Conservation (phyloP, 2,797 vertebrate species). For the Uromys caudimaculatus region DNA sequence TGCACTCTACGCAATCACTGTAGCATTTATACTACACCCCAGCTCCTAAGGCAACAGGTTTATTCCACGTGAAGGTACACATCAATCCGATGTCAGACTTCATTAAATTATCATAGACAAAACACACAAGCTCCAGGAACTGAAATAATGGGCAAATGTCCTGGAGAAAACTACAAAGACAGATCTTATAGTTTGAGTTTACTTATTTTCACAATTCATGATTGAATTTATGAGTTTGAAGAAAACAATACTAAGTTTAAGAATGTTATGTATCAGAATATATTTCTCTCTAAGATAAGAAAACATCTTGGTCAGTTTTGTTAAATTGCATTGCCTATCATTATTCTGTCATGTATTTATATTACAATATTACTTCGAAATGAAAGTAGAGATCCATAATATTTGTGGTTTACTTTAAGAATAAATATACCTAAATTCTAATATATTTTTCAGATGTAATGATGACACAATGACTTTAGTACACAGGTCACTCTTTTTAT, state of each 20-base stretch:
- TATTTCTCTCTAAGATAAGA: constrained; percentile 69
- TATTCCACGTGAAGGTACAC: background rate
- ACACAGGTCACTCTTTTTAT: background rate
- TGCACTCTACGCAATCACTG: background rate
- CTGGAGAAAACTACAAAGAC: background rate
- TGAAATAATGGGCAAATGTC: background rate
- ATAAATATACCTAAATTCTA: constrained; percentile 7
- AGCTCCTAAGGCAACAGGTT: background rate
- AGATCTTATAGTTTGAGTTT: background rate
- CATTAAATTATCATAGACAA: background rate
- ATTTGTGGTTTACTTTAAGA: constrained; percentile 42
- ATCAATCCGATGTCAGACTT: background rate
- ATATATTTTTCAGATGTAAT: background rate
- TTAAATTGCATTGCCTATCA: background rate
- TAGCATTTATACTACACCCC: background rate
- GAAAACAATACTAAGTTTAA: background rate
- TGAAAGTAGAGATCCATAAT: constrained; percentile 54
- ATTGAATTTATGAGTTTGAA: constrained; percentile 36
- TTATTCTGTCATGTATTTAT: background rate
- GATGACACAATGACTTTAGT: background rate
- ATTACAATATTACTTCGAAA: constrained; percentile 64
- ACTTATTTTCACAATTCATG: constrained; percentile 66
- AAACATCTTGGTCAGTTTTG: background rate
- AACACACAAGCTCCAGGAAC: background rate
- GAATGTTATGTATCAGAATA: constrained; percentile 52